These are phyloP conservation scores for Thrips palmi DNA, from an alignment of 1,140 invertebrate genomes.

Conservation along the genomic window DNA sequence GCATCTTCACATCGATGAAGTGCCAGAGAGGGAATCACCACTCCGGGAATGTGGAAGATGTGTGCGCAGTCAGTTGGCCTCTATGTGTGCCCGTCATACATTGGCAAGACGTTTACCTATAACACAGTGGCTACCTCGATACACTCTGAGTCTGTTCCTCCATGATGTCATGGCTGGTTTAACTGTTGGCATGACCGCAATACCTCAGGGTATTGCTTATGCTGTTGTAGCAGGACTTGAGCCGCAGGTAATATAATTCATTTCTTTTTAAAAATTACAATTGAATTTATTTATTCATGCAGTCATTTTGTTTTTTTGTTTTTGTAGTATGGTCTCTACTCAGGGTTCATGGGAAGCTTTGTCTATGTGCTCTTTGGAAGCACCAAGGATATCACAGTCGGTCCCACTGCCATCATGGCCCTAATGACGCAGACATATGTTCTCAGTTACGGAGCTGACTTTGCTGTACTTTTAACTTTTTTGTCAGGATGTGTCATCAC, in stretches of 20 bases:
- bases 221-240: conserved; percentile 51
- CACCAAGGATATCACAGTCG: conserved; percentile 65
- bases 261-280: not conserved
- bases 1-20: no score
- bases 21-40: no score
- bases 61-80: no score
- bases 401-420: conserved; percentile 57
- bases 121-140: conserved; percentile 27
- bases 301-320: conserved; percentile 11
- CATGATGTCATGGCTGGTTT: conserved; percentile 35
- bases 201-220: conserved; percentile 61
- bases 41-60: no score
- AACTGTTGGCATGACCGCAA: conserved; percentile 31
- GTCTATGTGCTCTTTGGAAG: conserved; percentile 68
- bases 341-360: conserved; percentile 63
- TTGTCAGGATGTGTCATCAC: conserved; percentile 45
- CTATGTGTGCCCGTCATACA: no score
- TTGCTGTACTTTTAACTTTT: conserved; percentile 55
- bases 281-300: not conserved
- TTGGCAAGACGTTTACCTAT: conserved; percentile 23
- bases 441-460: conserved; percentile 27
- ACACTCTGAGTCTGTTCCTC: conserved; percentile 22
- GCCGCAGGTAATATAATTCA: conserved; percentile 33
- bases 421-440: conserved; percentile 34
- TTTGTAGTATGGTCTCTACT: conserved; percentile 68